Base-by-base conservation (phyloP, 2,888 invertebrate species). In the Philereme vetulata region DNA sequence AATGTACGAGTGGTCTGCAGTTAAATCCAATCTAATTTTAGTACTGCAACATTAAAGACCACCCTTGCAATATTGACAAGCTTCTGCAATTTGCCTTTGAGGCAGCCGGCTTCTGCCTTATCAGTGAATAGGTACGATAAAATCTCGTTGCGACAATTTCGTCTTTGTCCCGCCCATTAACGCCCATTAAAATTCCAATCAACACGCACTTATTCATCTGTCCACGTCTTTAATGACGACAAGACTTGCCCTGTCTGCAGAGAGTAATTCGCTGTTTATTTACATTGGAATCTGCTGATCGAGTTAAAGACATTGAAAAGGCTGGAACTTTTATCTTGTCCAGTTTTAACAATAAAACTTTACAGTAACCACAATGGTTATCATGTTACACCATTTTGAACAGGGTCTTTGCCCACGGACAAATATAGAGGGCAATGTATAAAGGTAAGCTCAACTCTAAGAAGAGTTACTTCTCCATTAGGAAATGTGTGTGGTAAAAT, bases 161-260 rank as follows among this genome's bases (percentile, higher is more conserved):
- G 79, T 90, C 86, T 88, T 90, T 91, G 91, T 91, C 85, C 90
- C 89, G 89, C 87, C 89, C 84, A 90, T 91, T 90, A 88, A 84
- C 88, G 87, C 86, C 84, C 85, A 86, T 90, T 90, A 88, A 88
- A 87, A 88, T 84, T 82, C 90, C 90, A 87, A 90, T 89, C 90
- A 85, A 85, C 88, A 86, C 84, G 77, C 85, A 86, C 86, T 89
- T 89, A 92, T 90, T 92, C 90, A 91, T 90, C 84, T 86, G 91
- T 90, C 90, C 63, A 69, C 60, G 62, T 71, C 68, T 72, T 74
- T 77, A 75, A 67, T 74, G 67, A 70, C 71, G 76, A 78, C 73
- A 68, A 66, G 68, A 68, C 66, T 64, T 67, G 75, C 67, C 75
- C 72, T 80, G 81, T 80, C 77, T 65, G 66, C 81, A 78, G 84